These are phyloP conservation scores for Coelinius sp. DNA, from an alignment of 2,888 invertebrate genomes.

Conservation along the genomic window DNA sequence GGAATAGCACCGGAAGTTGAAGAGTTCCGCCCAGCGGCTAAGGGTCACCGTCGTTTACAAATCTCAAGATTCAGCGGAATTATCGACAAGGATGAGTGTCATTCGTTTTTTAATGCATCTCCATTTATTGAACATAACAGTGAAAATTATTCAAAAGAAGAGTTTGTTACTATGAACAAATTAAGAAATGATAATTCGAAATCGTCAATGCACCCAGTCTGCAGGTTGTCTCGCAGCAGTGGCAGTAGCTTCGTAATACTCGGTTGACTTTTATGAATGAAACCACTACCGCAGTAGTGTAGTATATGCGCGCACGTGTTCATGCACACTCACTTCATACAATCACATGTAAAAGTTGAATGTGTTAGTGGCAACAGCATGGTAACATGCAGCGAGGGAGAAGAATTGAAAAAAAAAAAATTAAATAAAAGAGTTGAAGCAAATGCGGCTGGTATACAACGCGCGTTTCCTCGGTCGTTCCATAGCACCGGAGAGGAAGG, in stretches of 20 bases:
- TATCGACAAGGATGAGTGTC: neutral
- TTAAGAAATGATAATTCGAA: neutral
- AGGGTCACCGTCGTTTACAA: conserved; percentile 66
- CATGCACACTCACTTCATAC: neutral
- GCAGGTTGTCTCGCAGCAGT: conserved; percentile 7
- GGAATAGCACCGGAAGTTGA: conserved; percentile 68
- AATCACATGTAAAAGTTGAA: neutral
- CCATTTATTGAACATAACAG: neutral
- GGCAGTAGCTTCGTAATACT: conserved; percentile 45
- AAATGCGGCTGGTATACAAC: conserved; percentile 42
- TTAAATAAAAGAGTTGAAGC: conserved; percentile 12
- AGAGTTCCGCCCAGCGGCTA: conserved; percentile 65
- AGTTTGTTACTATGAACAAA: neutral
- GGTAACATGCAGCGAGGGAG: neutral
- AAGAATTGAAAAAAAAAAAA: conserved; percentile 7
- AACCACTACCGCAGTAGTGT: conserved; percentile 55
- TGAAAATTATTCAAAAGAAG: neutral
- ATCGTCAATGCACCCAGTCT: neutral
- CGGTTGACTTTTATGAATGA: conserved; percentile 64
- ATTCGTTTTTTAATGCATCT: conserved; percentile 15
- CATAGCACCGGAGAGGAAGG: conserved; percentile 58
- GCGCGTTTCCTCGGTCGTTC: conserved; percentile 61
- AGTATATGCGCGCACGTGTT: conserved; percentile 27
- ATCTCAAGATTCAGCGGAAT: conserved; percentile 45
- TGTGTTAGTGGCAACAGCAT: conserved; percentile 1